Percentiles rank a stretch among this genome's conserved stretches.
Evolutionary conservation across 1,140 invertebrate genomes (phyloP).

Genomic region (Aphaenogaster rudis): DNA sequence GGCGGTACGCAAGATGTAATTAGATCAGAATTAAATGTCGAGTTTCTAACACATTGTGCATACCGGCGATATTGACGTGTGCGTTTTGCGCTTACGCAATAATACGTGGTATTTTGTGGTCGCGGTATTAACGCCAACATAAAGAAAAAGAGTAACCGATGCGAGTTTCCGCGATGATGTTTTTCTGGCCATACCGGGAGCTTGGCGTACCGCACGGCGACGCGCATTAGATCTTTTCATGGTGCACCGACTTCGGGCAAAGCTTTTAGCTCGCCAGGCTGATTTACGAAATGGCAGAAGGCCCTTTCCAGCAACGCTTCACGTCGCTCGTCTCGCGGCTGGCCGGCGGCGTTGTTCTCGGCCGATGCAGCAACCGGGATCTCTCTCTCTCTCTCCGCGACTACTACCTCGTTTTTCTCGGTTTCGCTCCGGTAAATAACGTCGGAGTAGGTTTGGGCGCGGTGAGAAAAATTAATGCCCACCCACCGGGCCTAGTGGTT

Average conservation of each 20-base stretch:
- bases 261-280: conserved; percentile 69
- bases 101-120: background rate
- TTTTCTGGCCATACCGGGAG: conserved; percentile 11
- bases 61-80: background rate
- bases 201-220: conserved; percentile 49
- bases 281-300: conserved; percentile 72
- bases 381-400: background rate
- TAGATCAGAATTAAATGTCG: background rate
- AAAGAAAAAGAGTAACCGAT: conserved; percentile 17
- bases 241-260: conserved; percentile 62
- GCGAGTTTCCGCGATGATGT: conserved; percentile 21
- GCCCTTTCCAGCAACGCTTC: conserved; percentile 45
- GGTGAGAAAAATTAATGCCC: conserved; percentile 61
- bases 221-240: conserved; percentile 67
- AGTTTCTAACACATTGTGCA: background rate
- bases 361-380: conserved; percentile 33
- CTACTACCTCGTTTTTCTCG: conserved; percentile 52
- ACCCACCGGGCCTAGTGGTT: conserved; percentile 37
- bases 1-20: background rate
- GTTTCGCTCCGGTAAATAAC: conserved; percentile 65
- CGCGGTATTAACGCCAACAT: background rate
- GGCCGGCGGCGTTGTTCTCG: conserved; percentile 59
- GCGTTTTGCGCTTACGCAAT: background rate
- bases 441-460: conserved; percentile 55
- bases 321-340: conserved; percentile 54